These are phyloP conservation scores for Amblyopsis rosae DNA, from an alignment of 2,113 vertebrate genomes.

Conservation along the genomic window DNA sequence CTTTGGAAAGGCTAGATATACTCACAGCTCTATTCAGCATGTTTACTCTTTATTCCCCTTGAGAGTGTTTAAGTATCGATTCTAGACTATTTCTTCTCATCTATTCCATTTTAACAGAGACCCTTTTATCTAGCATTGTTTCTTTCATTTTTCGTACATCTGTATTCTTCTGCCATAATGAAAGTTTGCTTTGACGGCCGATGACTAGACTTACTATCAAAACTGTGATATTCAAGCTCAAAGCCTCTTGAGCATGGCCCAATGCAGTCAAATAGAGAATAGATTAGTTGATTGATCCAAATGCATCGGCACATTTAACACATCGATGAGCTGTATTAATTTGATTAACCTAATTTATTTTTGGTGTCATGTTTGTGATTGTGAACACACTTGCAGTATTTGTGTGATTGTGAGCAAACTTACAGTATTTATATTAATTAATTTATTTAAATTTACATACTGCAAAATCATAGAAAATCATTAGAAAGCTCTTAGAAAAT, in stretches of 20 bases:
- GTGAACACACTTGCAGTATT: background rate
- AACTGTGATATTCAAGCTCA: no score
- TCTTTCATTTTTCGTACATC: background rate
- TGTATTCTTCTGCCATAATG: background rate
- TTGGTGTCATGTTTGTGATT: background rate
- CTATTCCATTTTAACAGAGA: conserved; percentile 6
- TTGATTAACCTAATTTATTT: no score
- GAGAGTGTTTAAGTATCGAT: conserved; percentile 40
- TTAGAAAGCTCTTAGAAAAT: no score
- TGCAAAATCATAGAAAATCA: no score
- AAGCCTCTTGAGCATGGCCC: no score
- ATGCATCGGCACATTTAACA: no score
- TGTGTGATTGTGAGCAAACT: no score
- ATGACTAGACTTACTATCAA: background rate
- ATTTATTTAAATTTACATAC: background rate
- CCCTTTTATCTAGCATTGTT: conserved; percentile 11
- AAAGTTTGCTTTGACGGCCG: no score
- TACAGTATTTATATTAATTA: background rate
- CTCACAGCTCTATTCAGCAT: conserved; percentile 13
- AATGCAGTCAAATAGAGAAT: no score
- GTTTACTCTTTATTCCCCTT: conserved; percentile 24
- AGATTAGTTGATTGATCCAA: no score
- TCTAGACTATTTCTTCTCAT: conserved; percentile 17
- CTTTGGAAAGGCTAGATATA: conserved; percentile 22
- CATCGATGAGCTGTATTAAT: no score